A percentile compares a stretch with the other conserved stretches of the same genome.
Evolutionary conservation across 2,113 vertebrate genomes (phyloP).

Genomic region (Romanogobio albipinnatus): DNA sequence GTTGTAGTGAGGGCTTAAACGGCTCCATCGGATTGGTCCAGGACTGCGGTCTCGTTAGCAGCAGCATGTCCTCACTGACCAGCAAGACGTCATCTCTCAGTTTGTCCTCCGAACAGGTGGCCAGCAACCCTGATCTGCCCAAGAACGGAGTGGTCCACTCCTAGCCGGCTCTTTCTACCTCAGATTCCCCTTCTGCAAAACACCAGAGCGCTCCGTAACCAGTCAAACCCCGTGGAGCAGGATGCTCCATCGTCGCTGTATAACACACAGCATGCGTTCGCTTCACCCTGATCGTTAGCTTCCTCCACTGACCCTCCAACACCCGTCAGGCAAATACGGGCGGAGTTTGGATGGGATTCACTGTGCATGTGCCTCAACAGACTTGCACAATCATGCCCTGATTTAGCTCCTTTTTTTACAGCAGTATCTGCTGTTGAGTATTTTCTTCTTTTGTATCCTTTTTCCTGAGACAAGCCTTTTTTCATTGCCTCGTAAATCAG

Average conservation of each 20-base stretch:
- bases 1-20: slow-evolving; percentile 81
- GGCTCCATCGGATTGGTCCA: slow-evolving; percentile 78
- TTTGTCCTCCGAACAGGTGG: slow-evolving; percentile 78
- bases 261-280: background rate
- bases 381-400: slow-evolving; percentile 25
- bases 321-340: background rate
- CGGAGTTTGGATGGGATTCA: background rate
- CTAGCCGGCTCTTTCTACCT: slow-evolving; percentile 32
- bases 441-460: slow-evolving; percentile 86
- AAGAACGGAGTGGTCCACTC: slow-evolving; percentile 75
- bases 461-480: slow-evolving; percentile 80
- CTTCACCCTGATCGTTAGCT: background rate
- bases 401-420: slow-evolving; percentile 54
- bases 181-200: background rate
- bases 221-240: background rate
- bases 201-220: background rate
- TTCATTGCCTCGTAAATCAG: slow-evolving; percentile 51
- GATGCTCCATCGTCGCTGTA: background rate
- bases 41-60: slow-evolving; percentile 66
- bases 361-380: slow-evolving; percentile 1
- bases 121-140: slow-evolving; percentile 75
- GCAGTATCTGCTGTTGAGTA: slow-evolving; percentile 90
- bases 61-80: slow-evolving; percentile 76
- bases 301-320: slow-evolving; percentile 2
- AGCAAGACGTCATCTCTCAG: slow-evolving; percentile 80